Evolutionary conservation across 2,113 vertebrate genomes (phyloP).

Genomic region (Columbina picui): DNA sequence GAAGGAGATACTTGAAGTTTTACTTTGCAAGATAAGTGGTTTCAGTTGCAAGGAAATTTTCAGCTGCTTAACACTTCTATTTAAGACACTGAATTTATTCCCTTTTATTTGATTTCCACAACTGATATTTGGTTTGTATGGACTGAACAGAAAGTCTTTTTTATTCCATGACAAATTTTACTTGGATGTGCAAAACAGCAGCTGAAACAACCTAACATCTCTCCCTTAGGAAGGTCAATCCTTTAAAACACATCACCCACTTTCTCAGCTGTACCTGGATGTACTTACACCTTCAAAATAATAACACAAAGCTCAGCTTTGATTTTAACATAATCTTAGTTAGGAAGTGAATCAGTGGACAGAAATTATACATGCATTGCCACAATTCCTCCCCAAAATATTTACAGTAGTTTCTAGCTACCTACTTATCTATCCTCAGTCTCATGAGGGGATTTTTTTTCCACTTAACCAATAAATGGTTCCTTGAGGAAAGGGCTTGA

Average conservation of each 20-base stretch:
- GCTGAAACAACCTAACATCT: fast-evolving
- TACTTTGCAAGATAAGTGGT: background rate
- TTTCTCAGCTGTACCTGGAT: background rate
- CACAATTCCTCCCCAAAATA: background rate
- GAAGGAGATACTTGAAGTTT: background rate
- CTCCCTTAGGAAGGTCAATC: background rate
- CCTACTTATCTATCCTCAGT: background rate
- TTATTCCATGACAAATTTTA: background rate
- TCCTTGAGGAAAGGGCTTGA: background rate
- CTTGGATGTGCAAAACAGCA: background rate
- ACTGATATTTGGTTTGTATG: background rate
- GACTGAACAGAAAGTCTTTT: background rate
- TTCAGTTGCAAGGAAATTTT: background rate
- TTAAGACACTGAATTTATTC: background rate
- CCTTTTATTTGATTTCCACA: background rate
- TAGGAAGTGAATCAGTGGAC: background rate
- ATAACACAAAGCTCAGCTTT: background rate
- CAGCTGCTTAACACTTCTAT: background rate
- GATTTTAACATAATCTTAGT: background rate
- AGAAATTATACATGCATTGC: background rate
- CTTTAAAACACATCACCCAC: background rate
- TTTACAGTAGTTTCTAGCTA: background rate
- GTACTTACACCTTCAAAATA: background rate
- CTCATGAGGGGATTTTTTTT: background rate
- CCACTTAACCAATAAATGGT: background rate